These are phyloP conservation scores for Pimpla rufipes DNA, from an alignment of 2,888 invertebrate species.

Conservation along the genomic window DNA sequence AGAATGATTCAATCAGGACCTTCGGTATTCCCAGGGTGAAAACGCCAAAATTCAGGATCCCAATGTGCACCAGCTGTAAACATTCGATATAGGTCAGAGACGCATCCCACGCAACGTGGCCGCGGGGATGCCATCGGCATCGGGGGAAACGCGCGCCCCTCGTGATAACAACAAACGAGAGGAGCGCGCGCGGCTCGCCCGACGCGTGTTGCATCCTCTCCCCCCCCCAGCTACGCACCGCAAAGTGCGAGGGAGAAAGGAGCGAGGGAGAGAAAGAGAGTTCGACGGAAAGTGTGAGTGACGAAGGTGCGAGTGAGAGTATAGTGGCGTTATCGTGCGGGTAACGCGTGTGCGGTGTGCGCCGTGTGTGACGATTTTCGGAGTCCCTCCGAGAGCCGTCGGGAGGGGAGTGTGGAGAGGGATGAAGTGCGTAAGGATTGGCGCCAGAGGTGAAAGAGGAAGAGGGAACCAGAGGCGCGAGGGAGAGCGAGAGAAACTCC, in stretches of 20 bases:
- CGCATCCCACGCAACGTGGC: constrained; percentile 11
- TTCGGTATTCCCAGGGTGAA: not conserved
- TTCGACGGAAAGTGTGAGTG: constrained; percentile 14
- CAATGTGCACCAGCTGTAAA: constrained; percentile 11
- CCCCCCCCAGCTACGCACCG: constrained; percentile 1
- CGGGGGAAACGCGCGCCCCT: not conserved
- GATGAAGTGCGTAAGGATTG: constrained; percentile 57
- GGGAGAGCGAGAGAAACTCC: constrained; percentile 5
- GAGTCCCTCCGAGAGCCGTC: too few species aligned
- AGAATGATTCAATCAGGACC: not conserved
- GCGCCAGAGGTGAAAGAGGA: constrained; percentile 58
- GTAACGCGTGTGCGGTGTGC: constrained; percentile 58
- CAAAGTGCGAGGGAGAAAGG: too few species aligned
- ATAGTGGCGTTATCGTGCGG: constrained; percentile 53
- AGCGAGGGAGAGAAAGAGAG: too few species aligned
- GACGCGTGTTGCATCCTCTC: constrained; percentile 43
- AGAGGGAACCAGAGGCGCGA: constrained; percentile 1
- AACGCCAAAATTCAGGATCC: not conserved
- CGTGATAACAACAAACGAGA: constrained; percentile 51
- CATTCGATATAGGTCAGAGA: constrained; percentile 29
- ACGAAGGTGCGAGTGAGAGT: constrained; percentile 41
- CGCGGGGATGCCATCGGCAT: constrained; percentile 20
- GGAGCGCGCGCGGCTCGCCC: constrained; percentile 4
- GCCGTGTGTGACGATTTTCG: constrained; percentile 37
- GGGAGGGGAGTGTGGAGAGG: not conserved